Evolutionary conservation across 2,113 vertebrate species (phyloP).

Genomic region (Catharus fuscescens): DNA sequence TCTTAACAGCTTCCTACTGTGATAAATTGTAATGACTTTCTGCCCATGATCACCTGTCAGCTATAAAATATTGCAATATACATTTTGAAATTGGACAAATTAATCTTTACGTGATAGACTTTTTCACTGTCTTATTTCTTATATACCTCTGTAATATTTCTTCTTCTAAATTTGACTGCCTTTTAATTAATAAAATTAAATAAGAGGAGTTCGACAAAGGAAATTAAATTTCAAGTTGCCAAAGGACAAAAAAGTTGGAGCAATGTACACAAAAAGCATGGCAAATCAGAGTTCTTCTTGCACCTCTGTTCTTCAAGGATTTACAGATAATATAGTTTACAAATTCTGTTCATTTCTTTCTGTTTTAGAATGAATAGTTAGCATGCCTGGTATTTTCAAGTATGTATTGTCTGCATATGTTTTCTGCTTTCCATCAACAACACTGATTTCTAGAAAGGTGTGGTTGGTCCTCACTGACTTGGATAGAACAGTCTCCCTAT

Average conservation of each 20-base stretch:
- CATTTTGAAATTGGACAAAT: slow-evolving; percentile 64
- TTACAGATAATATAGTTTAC: neutral
- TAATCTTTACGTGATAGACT: slow-evolving; percentile 54
- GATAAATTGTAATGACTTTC: slow-evolving; percentile 66
- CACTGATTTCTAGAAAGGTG: neutral
- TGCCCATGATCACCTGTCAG: slow-evolving; percentile 63
- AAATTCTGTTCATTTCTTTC: neutral
- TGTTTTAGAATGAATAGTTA: neutral
- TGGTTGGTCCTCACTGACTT: neutral
- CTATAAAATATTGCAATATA: slow-evolving; percentile 64
- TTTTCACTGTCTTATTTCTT: slow-evolving; percentile 35
- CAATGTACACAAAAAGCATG: neutral
- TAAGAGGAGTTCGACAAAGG: slow-evolving; percentile 11
- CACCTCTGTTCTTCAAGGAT: neutral
- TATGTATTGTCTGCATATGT: neutral
- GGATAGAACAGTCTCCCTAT: neutral
- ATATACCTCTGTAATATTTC: slow-evolving; percentile 27
- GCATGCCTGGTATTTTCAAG: neutral
- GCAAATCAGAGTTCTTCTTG: neutral
- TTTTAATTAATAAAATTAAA: slow-evolving; percentile 52
- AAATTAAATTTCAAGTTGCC: slow-evolving; percentile 28
- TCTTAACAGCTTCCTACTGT: slow-evolving; percentile 59
- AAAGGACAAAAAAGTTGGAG: neutral
- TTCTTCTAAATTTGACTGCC: slow-evolving; percentile 34
- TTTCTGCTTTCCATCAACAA: neutral